Conservation (phyloP, 2,888 invertebrate species). For the Cerastis leucographa region DNA sequence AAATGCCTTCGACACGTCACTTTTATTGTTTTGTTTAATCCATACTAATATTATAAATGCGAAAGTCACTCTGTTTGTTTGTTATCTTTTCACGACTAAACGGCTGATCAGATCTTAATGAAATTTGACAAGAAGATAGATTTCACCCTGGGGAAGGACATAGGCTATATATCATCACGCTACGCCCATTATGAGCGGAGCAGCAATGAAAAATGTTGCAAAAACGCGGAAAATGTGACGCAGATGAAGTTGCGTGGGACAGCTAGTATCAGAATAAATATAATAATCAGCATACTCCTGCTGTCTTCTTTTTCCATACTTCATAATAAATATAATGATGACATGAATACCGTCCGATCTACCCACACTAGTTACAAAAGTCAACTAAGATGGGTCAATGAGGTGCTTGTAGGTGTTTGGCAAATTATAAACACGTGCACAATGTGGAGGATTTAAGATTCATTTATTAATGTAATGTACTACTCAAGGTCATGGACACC, state of each 20-base stretch:
- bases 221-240: too few relatives aligned
- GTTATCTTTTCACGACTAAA: too few relatives aligned
- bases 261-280: neutral
- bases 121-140: too few relatives aligned
- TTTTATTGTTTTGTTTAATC: neutral
- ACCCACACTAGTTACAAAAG: constrained; percentile 46
- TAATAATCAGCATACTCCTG: neutral
- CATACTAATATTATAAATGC: too few relatives aligned
- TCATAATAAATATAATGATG: neutral
- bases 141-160: too few relatives aligned
- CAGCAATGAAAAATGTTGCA: too few relatives aligned
- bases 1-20: neutral
- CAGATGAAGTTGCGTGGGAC: too few relatives aligned
- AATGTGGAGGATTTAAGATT: constrained; percentile 27
- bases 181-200: too few relatives aligned
- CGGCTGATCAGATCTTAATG: too few relatives aligned
- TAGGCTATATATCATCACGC: too few relatives aligned
- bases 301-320: neutral
- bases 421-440: constrained; percentile 34
- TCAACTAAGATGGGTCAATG: constrained; percentile 56
- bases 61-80: too few relatives aligned
- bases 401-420: constrained; percentile 44
- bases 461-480: constrained; percentile 8
- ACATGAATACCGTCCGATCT: neutral
- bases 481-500: constrained; percentile 37